phyloP scores from a whole-genome alignment of 1,140 invertebrate species.

The Drosophila arizonae region DNA sequence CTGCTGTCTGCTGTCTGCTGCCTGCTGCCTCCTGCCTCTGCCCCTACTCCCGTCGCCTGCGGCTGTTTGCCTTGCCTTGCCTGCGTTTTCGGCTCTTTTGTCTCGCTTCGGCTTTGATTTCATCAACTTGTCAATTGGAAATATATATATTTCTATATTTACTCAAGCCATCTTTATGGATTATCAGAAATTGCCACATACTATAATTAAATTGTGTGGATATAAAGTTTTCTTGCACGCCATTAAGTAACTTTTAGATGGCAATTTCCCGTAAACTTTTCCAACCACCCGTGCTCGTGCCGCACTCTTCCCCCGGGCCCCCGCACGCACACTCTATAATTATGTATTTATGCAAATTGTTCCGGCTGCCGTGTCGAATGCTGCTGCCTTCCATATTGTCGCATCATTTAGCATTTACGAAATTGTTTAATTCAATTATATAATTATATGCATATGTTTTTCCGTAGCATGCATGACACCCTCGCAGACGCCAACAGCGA shows the following conservation, averaged over 20 bases:
- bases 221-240: no score
- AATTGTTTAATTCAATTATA: constrained; percentile 81
- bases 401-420: constrained; percentile 79
- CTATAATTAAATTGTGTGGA: no score
- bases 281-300: not conserved
- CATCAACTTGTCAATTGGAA: constrained; percentile 33
- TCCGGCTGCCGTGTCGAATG: constrained; percentile 25
- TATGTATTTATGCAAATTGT: constrained; percentile 76
- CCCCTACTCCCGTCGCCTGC: not conserved
- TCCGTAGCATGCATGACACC: constrained; percentile 57
- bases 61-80: constrained; percentile 14
- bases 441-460: constrained; percentile 61
- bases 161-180: constrained; percentile 35
- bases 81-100: constrained; percentile 21
- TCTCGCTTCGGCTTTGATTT: constrained; percentile 16
- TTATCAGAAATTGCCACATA: constrained; percentile 27
- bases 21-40: no score
- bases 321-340: constrained; percentile 42
- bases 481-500: constrained; percentile 25
- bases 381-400: constrained; percentile 64
- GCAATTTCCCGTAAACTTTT: not conserved
- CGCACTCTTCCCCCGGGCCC: not conserved
- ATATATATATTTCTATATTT: constrained; percentile 15
- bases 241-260: not conserved
- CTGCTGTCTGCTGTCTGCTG: no score